Conservation (phyloP, 92 coral and sea anemone species). For the Epizoanthus ramosus region DNA sequence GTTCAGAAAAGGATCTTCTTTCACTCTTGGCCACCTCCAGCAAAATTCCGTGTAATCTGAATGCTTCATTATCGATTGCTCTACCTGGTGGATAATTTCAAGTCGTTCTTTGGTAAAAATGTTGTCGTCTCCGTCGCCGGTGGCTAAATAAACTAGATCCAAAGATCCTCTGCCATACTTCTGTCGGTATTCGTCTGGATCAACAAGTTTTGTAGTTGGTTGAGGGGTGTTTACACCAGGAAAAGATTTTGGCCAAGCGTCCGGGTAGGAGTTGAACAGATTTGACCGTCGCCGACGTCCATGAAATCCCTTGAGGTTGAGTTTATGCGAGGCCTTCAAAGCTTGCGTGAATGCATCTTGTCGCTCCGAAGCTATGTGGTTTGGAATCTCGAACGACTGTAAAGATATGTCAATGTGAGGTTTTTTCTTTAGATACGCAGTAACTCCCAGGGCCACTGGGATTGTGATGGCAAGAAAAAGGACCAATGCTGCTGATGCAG, state of each 20-base stretch:
- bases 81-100: conserved; percentile 70
- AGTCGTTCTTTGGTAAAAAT: conserved; percentile 86
- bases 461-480: conserved; percentile 42
- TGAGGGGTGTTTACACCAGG: conserved; percentile 5
- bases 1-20: conserved; percentile 60
- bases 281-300: conserved; percentile 23
- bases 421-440: conserved; percentile 28
- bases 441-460: conserved; percentile 51
- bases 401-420: conserved; percentile 68
- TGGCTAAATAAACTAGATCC: conserved; percentile 86
- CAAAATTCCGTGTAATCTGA: conserved; percentile 73
- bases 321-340: conserved; percentile 33
- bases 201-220: conserved; percentile 33
- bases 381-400: conserved; percentile 78
- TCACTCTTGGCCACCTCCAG: conserved; percentile 64
- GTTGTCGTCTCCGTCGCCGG: conserved; percentile 68
- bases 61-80: conserved; percentile 72
- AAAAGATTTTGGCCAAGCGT: conserved; percentile 45
- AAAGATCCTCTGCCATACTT: conserved; percentile 52
- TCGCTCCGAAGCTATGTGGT: conserved; percentile 64
- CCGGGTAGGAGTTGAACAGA: neutral
- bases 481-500: conserved; percentile 37
- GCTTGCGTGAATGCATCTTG: conserved; percentile 68
- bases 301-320: neutral
- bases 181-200: conserved; percentile 50